These are phyloP conservation scores for Calyptomena viridis DNA, from an alignment of 2,113 vertebrate genomes.

Conservation along the genomic window DNA sequence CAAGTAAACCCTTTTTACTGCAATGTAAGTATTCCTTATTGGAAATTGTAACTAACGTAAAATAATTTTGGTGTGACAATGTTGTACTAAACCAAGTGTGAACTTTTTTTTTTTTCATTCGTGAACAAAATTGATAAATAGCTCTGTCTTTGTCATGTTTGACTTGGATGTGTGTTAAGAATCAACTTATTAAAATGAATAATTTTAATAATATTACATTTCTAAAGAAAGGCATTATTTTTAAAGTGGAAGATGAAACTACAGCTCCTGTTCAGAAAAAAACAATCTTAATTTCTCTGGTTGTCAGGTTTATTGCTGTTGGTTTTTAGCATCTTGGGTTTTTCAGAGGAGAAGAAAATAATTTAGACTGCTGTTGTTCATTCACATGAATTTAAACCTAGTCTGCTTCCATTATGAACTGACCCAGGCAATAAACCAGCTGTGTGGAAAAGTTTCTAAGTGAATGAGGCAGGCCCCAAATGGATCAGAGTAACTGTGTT, in stretches of 20 bases:
- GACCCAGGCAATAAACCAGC: background rate
- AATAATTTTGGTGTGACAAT: background rate
- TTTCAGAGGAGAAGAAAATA: background rate
- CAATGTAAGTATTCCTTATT: conserved; percentile 29
- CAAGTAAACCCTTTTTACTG: conserved; percentile 39
- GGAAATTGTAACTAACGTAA: background rate
- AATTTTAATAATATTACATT: background rate
- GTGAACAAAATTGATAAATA: background rate
- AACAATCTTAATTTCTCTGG: background rate
- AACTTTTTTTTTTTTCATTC: background rate
- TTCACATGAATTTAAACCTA: background rate
- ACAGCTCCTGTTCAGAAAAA: background rate
- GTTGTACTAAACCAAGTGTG: background rate
- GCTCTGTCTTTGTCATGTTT: background rate
- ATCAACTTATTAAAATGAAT: background rate
- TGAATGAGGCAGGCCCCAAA: background rate
- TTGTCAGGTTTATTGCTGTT: background rate
- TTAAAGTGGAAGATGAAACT: background rate
- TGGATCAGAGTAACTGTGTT: background rate
- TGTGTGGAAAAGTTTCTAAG: background rate
- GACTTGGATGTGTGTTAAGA: background rate
- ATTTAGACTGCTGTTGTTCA: background rate
- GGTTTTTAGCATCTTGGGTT: background rate
- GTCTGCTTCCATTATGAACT: background rate
- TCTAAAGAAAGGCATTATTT: background rate